Conservation (phyloP, 2,797 vertebrate species). For the Pipistrellus nathusii region DNA sequence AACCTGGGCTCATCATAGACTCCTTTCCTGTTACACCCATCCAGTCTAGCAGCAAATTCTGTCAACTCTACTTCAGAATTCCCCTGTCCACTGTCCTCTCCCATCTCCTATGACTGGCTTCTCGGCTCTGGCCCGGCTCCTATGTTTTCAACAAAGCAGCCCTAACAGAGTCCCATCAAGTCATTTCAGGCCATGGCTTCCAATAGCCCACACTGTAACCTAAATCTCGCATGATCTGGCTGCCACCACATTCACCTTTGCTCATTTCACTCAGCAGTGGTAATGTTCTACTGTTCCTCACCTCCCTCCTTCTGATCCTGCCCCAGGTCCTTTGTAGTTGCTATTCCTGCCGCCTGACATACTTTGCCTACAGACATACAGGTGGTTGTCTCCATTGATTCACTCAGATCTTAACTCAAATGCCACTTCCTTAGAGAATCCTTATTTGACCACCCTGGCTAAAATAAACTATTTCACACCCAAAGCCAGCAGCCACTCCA, state of each 20-base stretch:
- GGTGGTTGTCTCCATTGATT: background rate
- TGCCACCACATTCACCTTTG: too few relatives aligned
- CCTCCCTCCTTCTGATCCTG: background rate
- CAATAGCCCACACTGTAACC: background rate
- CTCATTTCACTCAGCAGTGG: background rate
- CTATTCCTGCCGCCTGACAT: fast-evolving
- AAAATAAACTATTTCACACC: background rate
- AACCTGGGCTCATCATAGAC: background rate
- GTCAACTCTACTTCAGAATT: background rate
- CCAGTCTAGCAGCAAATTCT: background rate
- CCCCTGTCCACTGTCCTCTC: background rate
- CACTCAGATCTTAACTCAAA: background rate
- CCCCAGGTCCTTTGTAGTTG: background rate
- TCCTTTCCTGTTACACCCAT: background rate
- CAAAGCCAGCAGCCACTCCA: too few relatives aligned
- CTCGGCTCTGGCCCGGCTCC: background rate
- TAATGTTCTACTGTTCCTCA: background rate
- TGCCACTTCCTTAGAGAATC: background rate
- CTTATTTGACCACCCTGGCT: background rate
- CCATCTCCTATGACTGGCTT: fast-evolving
- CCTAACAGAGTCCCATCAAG: background rate
- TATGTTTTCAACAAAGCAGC: background rate
- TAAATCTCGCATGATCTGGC: background rate
- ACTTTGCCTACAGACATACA: background rate
- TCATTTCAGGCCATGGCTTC: background rate